Evolutionary conservation across 2,888 invertebrate species (phyloP).

Genomic region (Strigamia crassipes): DNA sequence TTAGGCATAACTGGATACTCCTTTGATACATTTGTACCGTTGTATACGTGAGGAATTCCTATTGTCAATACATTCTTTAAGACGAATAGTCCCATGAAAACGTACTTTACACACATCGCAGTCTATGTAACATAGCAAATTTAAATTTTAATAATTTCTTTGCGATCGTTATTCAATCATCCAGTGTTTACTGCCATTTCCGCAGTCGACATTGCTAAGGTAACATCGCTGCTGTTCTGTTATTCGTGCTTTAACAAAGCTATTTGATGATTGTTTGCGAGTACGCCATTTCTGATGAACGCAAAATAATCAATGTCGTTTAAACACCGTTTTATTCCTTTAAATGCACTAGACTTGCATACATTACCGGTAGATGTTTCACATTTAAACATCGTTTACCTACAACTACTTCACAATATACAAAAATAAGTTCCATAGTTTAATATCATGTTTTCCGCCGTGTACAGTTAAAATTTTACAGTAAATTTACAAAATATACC

Average conservation of each 20-base stretch:
- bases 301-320: background rate
- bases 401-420: background rate
- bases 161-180: background rate
- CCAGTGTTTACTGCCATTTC: background rate
- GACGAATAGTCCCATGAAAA: slow-evolving; percentile 1
- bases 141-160: background rate
- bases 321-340: background rate
- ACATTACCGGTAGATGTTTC: background rate
- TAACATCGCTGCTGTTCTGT: background rate
- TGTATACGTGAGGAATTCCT: background rate
- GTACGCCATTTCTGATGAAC: no score
- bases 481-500: background rate
- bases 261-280: no score
- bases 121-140: slow-evolving; percentile 7
- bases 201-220: background rate
- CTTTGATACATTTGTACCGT: background rate
- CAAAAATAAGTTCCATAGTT: background rate
- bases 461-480: background rate
- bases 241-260: background rate
- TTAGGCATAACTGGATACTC: slow-evolving; percentile 13
- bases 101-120: slow-evolving; percentile 7
- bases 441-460: background rate
- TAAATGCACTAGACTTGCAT: background rate
- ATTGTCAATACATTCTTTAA: background rate
- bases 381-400: background rate